Evolutionary conservation across 1,140 invertebrate genomes (phyloP).

Genomic region (Pentalonia nigronervosa): DNA sequence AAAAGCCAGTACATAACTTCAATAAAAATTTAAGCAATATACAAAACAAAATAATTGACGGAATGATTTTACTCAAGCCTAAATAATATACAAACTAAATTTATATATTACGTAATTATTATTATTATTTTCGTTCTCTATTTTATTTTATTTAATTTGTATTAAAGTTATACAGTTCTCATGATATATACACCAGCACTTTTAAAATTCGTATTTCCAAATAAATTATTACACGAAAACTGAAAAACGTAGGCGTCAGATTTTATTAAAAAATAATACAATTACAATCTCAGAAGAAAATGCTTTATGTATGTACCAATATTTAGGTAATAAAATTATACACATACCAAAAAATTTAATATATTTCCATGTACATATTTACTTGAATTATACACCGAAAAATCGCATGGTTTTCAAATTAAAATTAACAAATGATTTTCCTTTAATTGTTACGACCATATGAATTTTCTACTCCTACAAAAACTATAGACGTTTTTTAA

Average conservation of each 20-base stretch:
- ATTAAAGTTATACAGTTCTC: not conserved
- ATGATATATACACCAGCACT: not conserved
- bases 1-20: not conserved
- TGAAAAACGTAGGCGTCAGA: not conserved
- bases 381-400: not conserved
- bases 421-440: not conserved
- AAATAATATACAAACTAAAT: not conserved
- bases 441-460: too few relatives aligned
- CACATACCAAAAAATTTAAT: not conserved
- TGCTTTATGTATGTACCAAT: not conserved
- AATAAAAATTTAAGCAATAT: conserved; percentile 15
- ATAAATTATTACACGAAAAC: not conserved
- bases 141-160: not conserved
- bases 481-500: not conserved
- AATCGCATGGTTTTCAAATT: not conserved
- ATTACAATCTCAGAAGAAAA: not conserved
- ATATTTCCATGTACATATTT: not conserved
- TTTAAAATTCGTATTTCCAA: not conserved
- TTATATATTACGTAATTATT: not conserved
- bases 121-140: not conserved
- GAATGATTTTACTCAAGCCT: not conserved
- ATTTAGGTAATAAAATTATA: not conserved
- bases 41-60: not conserved
- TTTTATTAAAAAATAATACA: not conserved
- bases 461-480: not conserved